phyloP scores from a whole-genome alignment of 2,797 vertebrate genomes.

The Fistularia tabacaria region DNA sequence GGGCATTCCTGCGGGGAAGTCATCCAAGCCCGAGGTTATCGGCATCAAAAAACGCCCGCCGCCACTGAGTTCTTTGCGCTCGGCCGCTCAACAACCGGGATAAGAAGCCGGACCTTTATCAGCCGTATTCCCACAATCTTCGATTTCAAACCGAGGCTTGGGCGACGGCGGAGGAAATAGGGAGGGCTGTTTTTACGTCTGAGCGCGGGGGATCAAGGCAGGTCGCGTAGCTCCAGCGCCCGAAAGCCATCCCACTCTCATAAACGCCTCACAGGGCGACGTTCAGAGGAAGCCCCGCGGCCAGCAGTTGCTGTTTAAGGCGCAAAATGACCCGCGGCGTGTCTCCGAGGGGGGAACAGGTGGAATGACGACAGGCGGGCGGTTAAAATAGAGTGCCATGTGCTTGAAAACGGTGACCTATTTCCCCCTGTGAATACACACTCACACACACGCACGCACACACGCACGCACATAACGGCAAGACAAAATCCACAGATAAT shows the following conservation, averaged over 20 bases:
- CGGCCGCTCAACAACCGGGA: slow-evolving; percentile 5
- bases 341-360: slow-evolving; percentile 54
- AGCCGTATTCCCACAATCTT: slow-evolving; percentile 40
- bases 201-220: too few species aligned
- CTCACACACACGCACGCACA: too few species aligned
- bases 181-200: too few species aligned
- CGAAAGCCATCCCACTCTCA: slow-evolving; percentile 44
- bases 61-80: too few species aligned
- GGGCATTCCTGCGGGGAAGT: slow-evolving; percentile 16
- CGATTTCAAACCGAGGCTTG: slow-evolving; percentile 48
- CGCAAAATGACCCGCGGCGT: too few species aligned
- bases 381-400: neutral
- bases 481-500: slow-evolving; percentile 3
- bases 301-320: slow-evolving; percentile 46
- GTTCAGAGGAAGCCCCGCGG: slow-evolving; percentile 19
- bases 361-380: slow-evolving; percentile 18
- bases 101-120: slow-evolving; percentile 28
- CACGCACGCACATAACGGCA: too few species aligned
- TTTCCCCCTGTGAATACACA: neutral
- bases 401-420: neutral
- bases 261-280: slow-evolving; percentile 48
- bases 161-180: slow-evolving; percentile 13
- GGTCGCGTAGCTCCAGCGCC: slow-evolving; percentile 39
- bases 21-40: slow-evolving; percentile 30
- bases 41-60: neutral